Conservation (phyloP, 35 echinoderm and acorn worm species). For the Heliocidaris tuberculata region DNA sequence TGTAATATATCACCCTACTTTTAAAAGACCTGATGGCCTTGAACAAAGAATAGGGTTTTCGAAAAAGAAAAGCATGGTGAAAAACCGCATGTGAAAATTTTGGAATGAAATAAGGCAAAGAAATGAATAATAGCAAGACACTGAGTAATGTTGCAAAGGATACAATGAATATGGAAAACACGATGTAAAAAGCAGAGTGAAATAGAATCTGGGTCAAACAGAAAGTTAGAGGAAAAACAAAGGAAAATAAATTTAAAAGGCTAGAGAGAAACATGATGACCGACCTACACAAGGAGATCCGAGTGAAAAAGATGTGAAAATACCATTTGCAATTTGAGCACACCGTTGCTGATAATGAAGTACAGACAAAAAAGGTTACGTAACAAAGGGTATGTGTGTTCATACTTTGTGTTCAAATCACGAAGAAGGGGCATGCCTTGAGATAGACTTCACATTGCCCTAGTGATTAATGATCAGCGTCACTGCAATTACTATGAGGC, state of each 20-base stretch:
- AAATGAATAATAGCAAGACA: background rate
- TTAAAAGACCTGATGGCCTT: background rate
- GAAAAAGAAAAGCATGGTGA: background rate
- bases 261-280: background rate
- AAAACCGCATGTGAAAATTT: background rate
- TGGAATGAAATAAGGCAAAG: background rate
- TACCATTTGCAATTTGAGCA: too few relatives aligned
- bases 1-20: background rate
- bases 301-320: background rate
- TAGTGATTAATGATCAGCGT: too few relatives aligned
- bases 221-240: background rate
- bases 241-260: background rate
- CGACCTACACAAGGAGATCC: background rate
- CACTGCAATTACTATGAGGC: too few relatives aligned
- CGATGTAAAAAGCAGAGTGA: background rate
- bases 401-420: too few relatives aligned
- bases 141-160: background rate
- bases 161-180: background rate
- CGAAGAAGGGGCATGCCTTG: too few relatives aligned
- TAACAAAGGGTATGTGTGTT: too few relatives aligned
- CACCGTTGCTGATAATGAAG: too few relatives aligned
- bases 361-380: too few relatives aligned
- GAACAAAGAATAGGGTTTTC: background rate
- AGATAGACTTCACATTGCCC: too few relatives aligned
- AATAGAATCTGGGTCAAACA: background rate